These are phyloP conservation scores for Notechis scutatus DNA, from an alignment of 2,113 vertebrate genomes.

Conservation along the genomic window DNA sequence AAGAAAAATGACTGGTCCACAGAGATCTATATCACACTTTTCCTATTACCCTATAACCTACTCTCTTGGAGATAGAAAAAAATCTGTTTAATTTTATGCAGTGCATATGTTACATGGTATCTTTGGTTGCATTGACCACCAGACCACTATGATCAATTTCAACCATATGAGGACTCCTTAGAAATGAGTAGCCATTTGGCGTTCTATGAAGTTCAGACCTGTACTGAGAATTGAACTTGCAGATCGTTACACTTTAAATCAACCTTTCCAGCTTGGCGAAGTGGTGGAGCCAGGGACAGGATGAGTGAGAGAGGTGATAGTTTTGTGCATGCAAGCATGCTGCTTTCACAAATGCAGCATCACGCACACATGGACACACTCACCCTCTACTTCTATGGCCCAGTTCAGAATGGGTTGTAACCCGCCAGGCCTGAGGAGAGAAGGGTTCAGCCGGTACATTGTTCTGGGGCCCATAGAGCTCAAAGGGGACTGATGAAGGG, in stretches of 20 bases:
- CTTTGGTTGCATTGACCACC: background rate
- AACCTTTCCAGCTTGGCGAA: background rate
- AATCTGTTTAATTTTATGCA: background rate
- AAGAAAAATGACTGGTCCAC: background rate
- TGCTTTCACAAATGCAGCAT: too few relatives aligned
- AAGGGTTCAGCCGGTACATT: too few relatives aligned
- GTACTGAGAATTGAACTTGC: background rate
- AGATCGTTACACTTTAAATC: background rate
- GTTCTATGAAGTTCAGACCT: background rate
- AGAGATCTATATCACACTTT: background rate
- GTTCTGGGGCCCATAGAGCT: too few relatives aligned
- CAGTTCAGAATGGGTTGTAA: too few relatives aligned
- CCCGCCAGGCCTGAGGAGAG: too few relatives aligned
- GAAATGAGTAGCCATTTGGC: background rate
- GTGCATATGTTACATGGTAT: background rate
- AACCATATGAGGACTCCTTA: background rate
- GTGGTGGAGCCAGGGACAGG: background rate
- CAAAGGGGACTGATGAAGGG: too few relatives aligned
- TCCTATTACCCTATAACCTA: background rate
- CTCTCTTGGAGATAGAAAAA: background rate
- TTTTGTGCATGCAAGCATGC: too few relatives aligned
- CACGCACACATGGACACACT: too few relatives aligned
- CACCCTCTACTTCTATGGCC: too few relatives aligned
- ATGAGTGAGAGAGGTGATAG: too few relatives aligned
- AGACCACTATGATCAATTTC: background rate